Conservation (phyloP, 2,113 vertebrate genomes). For the Oxygymnocypris stewartii region DNA sequence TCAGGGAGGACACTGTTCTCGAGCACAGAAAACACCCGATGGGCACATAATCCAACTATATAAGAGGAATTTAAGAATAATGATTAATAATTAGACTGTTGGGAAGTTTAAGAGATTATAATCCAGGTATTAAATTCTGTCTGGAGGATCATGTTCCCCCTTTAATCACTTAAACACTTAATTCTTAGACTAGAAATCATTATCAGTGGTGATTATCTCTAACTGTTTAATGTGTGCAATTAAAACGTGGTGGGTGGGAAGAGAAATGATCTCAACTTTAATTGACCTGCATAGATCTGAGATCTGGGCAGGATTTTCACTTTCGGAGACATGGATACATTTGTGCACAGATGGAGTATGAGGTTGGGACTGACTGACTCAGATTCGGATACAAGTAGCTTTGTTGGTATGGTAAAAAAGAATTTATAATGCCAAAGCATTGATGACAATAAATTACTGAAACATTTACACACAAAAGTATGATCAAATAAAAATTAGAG, state of each 20-base stretch:
- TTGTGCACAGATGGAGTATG: neutral
- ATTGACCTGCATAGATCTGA: neutral
- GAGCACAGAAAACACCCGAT: no score
- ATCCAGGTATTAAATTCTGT: neutral
- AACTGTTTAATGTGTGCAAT: neutral
- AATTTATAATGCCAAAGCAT: neutral
- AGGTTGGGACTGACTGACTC: neutral
- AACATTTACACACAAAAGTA: no score
- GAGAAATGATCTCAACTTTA: conserved; percentile 9
- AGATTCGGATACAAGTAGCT: neutral
- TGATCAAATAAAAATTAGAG: no score
- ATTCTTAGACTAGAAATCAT: neutral
- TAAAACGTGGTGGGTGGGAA: neutral
- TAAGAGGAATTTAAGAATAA: neutral
- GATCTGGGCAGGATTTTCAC: neutral
- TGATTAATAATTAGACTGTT: neutral
- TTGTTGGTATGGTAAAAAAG: neutral
- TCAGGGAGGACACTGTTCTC: neutral
- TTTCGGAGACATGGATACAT: neutral
- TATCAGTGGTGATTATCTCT: neutral
- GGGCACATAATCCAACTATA: neutral
- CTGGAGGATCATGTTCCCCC: neutral
- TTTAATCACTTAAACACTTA: neutral
- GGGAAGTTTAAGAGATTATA: neutral
- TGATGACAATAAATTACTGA: neutral